phyloP scores from a whole-genome alignment of 92 coral and sea anemone genomes.

The Isaurus tuberculatus region DNA sequence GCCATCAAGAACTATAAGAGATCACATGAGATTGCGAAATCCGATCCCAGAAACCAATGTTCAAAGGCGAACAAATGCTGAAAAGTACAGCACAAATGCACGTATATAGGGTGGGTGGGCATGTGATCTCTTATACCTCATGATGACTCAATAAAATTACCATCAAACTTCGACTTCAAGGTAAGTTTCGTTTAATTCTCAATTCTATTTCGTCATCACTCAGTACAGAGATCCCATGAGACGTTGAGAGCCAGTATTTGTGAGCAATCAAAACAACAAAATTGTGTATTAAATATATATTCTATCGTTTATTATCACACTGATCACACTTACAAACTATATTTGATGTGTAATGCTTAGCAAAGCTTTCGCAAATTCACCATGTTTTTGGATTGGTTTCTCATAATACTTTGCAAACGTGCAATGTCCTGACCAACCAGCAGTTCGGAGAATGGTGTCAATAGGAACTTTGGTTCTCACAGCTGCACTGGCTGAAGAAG shows the following conservation, averaged over 20 bases:
- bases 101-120: constrained; percentile 38
- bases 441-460: constrained; percentile 49
- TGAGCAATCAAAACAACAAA: constrained; percentile 30
- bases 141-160: constrained; percentile 19
- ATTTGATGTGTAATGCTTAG: neutral
- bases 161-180: constrained; percentile 5
- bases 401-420: constrained; percentile 65
- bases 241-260: constrained; percentile 64
- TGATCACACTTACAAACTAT: neutral
- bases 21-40: constrained; percentile 68
- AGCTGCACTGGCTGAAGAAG: constrained; percentile 53
- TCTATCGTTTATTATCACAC: neutral
- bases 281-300: neutral
- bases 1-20: constrained; percentile 65
- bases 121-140: constrained; percentile 19
- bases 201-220: constrained; percentile 66
- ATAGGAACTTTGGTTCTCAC: constrained; percentile 48
- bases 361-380: constrained; percentile 22
- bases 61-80: constrained; percentile 69
- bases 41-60: constrained; percentile 61
- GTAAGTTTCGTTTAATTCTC: constrained; percentile 47
- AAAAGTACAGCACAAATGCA: neutral
- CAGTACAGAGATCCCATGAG: constrained; percentile 69
- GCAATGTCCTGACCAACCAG: constrained; percentile 59
- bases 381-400: constrained; percentile 51